A percentile compares a stretch with the other conserved stretches of the same genome.
phyloP scores from a whole-genome alignment of 2,113 vertebrate genomes.

The Corydoras maculifer region DNA sequence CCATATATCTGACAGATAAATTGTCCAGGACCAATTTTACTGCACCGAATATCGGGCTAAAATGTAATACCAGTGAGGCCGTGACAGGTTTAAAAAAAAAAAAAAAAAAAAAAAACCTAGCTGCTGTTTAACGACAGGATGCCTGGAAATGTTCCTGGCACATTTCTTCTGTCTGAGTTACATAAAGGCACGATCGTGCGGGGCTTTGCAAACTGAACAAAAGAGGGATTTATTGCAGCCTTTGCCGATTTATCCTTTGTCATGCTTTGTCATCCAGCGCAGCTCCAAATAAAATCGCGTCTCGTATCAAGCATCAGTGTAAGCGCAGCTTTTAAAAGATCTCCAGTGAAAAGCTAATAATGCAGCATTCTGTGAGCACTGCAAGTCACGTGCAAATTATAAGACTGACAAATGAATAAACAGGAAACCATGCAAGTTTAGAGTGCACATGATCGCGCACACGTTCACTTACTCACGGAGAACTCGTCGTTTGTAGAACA shows the following conservation, averaged over 20 bases:
- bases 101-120: too few species aligned
- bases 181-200: conserved; percentile 30
- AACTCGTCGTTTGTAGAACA: too few species aligned
- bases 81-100: too few species aligned
- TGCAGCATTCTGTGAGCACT: not conserved
- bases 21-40: too few species aligned
- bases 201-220: conserved; percentile 35
- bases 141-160: not conserved
- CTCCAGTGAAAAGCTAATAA: not conserved
- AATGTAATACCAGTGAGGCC: too few species aligned
- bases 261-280: conserved; percentile 18
- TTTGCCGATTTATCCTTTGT: not conserved
- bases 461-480: not conserved
- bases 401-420: conserved; percentile 13
- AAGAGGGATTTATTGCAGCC: conserved; percentile 29
- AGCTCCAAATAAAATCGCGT: conserved; percentile 10
- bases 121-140: not conserved
- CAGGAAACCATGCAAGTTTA: conserved; percentile 26
- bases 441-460: not conserved
- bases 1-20: too few species aligned
- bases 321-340: not conserved
- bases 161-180: conserved; percentile 10
- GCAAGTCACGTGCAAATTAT: conserved; percentile 2
- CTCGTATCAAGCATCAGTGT: conserved; percentile 1
- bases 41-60: too few species aligned